Evolutionary conservation across 2,888 invertebrate species (phyloP), one percentile per base, ranked within the genome.

Genomic region (Podabrus alpinus): DNA sequence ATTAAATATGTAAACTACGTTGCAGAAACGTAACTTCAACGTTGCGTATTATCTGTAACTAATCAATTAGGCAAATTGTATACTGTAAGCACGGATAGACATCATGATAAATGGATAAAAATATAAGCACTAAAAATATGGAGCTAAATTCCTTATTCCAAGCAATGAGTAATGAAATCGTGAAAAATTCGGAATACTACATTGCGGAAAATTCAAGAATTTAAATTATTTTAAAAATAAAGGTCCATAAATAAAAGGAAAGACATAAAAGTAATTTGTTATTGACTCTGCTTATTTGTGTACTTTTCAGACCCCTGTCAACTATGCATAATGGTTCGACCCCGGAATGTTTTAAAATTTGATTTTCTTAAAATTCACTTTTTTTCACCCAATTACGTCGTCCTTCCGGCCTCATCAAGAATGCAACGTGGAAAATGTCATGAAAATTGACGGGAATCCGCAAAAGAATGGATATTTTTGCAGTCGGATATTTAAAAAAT

Each of bases 401-500:
- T n/a, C n/a, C 11, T 64, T 29, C 29, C 29, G 10, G 69, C 62
- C 24, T 69, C 69, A 21, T 60, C 16, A 15, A 62, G n/a, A 45
- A 45, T 45, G 13, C n/a, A 45, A 45, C 45, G n/a, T 2, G n/a
- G n/a, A n/a, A 45, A 45, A 45, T n/a, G n/a, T 45, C 45, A 45
- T 45, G n/a, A 45, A 45, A 45, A 45, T 45, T 7, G 45, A 45
- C 5, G 13, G 2, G 3, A 19, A 4, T 19, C 9, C 17, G 21
- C 1, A 13, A 3, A 15, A 19, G 13, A n/a, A 64, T 19, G 19
- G 21, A 19, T 9, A 21, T 62, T 73, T 73, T 69, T 66, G 15
- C 17, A 66, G 45, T 66, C 69, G 60, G 68, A 19, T 67, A 66
- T 74, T 74, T 74, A 66, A 60, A 73, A 68, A 66, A 16, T 15